Evolutionary conservation across 2,797 vertebrate genomes (phyloP), one percentile per base, ranked within the genome.

Genomic region (Sciaenops ocellatus): DNA sequence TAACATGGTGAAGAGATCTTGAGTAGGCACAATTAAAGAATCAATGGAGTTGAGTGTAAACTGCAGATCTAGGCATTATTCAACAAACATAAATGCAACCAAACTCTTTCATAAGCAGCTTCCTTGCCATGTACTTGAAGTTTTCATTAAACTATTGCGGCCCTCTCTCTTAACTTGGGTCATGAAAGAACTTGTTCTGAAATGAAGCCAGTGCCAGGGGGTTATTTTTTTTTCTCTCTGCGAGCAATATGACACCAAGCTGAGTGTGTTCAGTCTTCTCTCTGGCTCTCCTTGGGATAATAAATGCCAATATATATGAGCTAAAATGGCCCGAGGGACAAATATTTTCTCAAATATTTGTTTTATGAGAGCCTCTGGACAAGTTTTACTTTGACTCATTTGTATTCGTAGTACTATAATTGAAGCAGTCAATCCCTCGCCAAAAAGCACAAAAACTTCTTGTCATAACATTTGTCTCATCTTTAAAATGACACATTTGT

Each of bases 161-260:
- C 67, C 46, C 72, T 69, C 38, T 63, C 60, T 75, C 17, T 72
- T 76, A 82, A 69, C 50, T 22, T 82, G 51, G 34, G 73, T 93
- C 93, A 79, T 90, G 92, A 93, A 81, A 66, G 50, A 92, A 93
- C 93, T 82, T 94, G 92, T 89, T 89, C 75, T 80, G 57, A 88
- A 85, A 81, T 70, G 60, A 81, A 90, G 50, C 62, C 69, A 75
- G 41, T 77, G 88, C 83, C 77, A 30, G 51, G 55, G 91, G 83
- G 62, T 50, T 79, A 34, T 20, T 66, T 75, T 80, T 78, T 60
- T 66, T 30, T 77, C 69, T 85, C 72, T 85, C 57, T 76, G 62
- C 2, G 5, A 89, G 87, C 60, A 92, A 91, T 87, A 82, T 26
- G 86, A 93, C 88, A 91, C 85, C 85, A 48, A 60, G 13, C 59